phyloP scores from a whole-genome alignment of 2,888 invertebrate genomes.

The Blomia tropicalis region DNA sequence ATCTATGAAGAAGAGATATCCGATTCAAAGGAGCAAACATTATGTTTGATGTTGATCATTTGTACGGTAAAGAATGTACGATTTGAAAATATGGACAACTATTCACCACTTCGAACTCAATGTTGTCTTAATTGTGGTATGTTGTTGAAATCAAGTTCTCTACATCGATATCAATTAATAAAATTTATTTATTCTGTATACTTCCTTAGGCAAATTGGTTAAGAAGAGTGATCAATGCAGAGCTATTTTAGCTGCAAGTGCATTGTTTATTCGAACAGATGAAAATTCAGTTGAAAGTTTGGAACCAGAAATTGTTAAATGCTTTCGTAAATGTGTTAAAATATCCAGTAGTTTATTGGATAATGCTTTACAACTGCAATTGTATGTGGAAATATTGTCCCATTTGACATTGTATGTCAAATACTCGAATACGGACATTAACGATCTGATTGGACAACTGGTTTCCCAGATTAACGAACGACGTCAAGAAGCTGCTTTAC shows the following conservation, averaged over 20 bases:
- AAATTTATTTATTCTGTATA: slow-evolving; percentile 38
- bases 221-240: slow-evolving; percentile 97
- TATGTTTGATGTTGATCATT: slow-evolving; percentile 85
- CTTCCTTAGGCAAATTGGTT: slow-evolving; percentile 49
- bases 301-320: slow-evolving; percentile 41
- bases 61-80: slow-evolving; percentile 86
- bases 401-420: slow-evolving; percentile 41
- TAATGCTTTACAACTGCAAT: slow-evolving; percentile 80
- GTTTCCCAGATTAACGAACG: slow-evolving; percentile 21
- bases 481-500: neutral
- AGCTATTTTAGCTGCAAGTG: slow-evolving; percentile 35
- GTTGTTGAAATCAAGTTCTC: no score
- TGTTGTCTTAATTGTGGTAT: slow-evolving; percentile 39
- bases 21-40: slow-evolving; percentile 87
- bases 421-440: slow-evolving; percentile 15
- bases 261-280: slow-evolving; percentile 12
- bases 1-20: slow-evolving; percentile 96
- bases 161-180: neutral
- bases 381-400: slow-evolving; percentile 84
- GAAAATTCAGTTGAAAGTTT: slow-evolving; percentile 2
- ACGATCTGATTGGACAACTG: slow-evolving; percentile 10
- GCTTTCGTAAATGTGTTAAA: slow-evolving; percentile 80
- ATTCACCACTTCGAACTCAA: slow-evolving; percentile 84
- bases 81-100: slow-evolving; percentile 89
- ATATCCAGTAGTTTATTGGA: slow-evolving; percentile 98